Conservation (phyloP, 2,888 invertebrate genomes). For the Dasysyrphus albostriatus region DNA sequence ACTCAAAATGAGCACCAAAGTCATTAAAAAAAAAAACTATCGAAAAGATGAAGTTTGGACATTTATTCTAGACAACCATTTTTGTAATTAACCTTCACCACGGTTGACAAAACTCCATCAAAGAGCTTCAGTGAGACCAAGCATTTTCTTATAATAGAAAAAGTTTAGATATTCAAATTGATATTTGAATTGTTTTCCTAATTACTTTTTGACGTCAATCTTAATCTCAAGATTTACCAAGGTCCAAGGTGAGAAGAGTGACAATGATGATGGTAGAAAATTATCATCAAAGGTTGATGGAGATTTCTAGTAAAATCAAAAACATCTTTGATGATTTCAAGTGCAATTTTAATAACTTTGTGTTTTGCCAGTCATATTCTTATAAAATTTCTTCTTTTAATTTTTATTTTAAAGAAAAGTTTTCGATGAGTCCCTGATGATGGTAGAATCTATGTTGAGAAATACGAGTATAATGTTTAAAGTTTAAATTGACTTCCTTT, state of each 20-base stretch:
- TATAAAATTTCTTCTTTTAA: background rate
- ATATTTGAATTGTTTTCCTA: background rate
- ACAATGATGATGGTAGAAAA: background rate
- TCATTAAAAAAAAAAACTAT: no score
- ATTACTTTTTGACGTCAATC: background rate
- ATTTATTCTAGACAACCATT: background rate
- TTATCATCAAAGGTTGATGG: background rate
- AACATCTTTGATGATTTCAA: background rate
- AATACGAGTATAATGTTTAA: no score
- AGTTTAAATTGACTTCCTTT: no score
- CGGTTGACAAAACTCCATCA: background rate
- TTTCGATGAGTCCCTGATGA: no score
- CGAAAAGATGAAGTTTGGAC: no score
- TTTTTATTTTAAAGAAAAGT: background rate
- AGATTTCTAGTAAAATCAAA: background rate
- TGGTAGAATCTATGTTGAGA: no score
- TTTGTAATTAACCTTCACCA: background rate
- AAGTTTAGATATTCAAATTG: background rate
- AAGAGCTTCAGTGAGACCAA: background rate
- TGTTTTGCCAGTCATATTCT: background rate
- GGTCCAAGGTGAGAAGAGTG: background rate
- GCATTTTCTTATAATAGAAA: constrained; percentile 8
- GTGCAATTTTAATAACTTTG: background rate
- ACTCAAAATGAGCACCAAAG: no score
- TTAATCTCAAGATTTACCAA: background rate